Conservation (phyloP, 2,888 invertebrate species). For the Torymus texanus region DNA sequence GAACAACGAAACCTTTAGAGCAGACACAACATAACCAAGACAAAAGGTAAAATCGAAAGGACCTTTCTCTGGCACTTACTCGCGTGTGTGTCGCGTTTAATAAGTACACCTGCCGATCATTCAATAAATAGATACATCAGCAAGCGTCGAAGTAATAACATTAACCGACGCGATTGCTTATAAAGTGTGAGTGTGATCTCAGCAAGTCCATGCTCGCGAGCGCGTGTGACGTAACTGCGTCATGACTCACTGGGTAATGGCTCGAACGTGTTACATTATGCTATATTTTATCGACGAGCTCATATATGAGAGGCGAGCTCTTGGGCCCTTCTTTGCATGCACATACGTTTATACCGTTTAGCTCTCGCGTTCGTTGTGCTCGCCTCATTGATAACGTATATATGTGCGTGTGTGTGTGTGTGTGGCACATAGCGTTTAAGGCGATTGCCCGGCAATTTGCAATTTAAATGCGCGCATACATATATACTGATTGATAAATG, state of each 20-base stretch:
- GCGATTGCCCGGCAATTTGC: constrained; percentile 39
- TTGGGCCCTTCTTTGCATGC: constrained; percentile 32
- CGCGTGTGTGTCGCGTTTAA: constrained; percentile 42
- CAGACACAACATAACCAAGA: constrained; percentile 10
- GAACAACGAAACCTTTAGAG: constrained; percentile 20
- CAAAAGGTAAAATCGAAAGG: constrained; percentile 33
- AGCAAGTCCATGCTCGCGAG: constrained; percentile 55
- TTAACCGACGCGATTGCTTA: constrained; percentile 58
- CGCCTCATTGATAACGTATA: constrained; percentile 15
- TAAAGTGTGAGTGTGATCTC: constrained; percentile 58
- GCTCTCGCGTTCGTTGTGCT: not conserved
- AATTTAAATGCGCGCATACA: constrained; percentile 39
- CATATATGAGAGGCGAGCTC: constrained; percentile 41
- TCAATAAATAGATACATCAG: constrained; percentile 62
- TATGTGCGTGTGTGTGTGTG: not conserved
- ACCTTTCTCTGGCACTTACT: not conserved
- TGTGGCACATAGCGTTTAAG: not conserved
- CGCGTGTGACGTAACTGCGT: constrained; percentile 61
- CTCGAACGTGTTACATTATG: constrained; percentile 60
- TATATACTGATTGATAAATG: constrained; percentile 42
- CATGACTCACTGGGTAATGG: constrained; percentile 60
- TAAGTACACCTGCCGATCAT: constrained; percentile 62
- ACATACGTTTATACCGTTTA: constrained; percentile 4
- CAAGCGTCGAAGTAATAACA: constrained; percentile 58
- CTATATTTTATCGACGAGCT: constrained; percentile 59